Base-by-base conservation (phyloP, 2,113 vertebrate species). In the Rostratula benghalensis region DNA sequence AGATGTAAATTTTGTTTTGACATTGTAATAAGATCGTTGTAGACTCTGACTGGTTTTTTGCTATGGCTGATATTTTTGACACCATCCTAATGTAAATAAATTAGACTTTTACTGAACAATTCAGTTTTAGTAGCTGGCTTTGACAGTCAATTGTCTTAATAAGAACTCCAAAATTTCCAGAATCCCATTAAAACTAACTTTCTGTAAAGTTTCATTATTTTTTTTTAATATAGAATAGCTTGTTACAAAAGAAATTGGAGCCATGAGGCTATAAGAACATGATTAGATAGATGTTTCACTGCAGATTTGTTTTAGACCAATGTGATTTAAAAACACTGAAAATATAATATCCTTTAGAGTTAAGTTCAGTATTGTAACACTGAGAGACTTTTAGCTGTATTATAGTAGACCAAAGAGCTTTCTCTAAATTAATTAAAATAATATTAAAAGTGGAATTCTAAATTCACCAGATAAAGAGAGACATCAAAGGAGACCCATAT, bases 261-360 rank as follows among this genome's bases (percentile, higher is more conserved):
- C 64, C 60, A 71, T 13, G 21, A 59, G 64, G 59, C 64, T 87
- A 24, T 89, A 93, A 70, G 39, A 79, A 89, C 37, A 56, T 78
- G 74, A 91, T 74, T 93, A 90, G 74, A 64, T 70, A 93, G 87
- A 93, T 95, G 91, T 91, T 91, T 93, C 73, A 67, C 43, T 91
- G 67, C 54, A 73, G 73, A 90, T 93, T 91, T 95, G 25, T 28
- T 97, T 94, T 65, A 94, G 56, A 76, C 56, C 77, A 91, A 28
- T 27, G 25, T 82, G 67, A 85, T 96, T 95, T 91, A 39, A 81
- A 91, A 85, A 10, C 22, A n/a, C 23, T 27, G 78, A 67, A 91
- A 94, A 74, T 83, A 30, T 28, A 89, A 59, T 79, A 84, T 15
- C 6, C 13, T 50, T 87, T 77, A 70, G 73, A 90, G 64, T 46